phyloP scores from a whole-genome alignment of 2,113 vertebrate species.

The Xenopus tropicalis region DNA sequence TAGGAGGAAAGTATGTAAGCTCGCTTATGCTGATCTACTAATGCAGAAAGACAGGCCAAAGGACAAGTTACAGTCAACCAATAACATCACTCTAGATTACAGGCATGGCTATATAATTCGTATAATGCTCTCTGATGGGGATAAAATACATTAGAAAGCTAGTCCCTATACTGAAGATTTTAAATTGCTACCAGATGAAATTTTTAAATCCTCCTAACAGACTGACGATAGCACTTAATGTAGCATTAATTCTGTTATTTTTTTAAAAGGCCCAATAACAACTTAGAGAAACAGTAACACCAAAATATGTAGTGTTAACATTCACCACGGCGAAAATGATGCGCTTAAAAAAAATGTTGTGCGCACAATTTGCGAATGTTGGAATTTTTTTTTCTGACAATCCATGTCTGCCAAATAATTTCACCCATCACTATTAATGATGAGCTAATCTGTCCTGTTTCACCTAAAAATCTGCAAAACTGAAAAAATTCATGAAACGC shows the following conservation, averaged over 20 bases:
- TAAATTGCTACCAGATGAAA: constrained; percentile 1
- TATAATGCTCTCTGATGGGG: not conserved
- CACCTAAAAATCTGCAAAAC: no score
- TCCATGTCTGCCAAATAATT: no score
- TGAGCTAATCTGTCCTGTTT: no score
- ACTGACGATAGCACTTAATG: not conserved
- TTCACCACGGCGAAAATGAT: no score
- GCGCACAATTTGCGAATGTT: no score
- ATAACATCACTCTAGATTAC: not conserved
- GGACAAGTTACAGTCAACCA: not conserved
- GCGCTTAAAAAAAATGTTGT: no score
- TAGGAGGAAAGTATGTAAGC: not conserved
- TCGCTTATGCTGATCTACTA: not conserved
- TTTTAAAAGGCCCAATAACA: not conserved
- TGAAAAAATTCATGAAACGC: no score
- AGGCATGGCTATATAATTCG: not conserved
- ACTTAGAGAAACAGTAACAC: not conserved
- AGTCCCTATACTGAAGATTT: not conserved
- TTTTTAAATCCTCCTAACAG: not conserved
- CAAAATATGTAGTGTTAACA: no score
- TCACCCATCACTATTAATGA: no score
- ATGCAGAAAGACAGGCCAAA: not conserved
- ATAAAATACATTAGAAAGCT: not conserved
- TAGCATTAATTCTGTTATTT: not conserved
- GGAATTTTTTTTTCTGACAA: no score